These are phyloP conservation scores for Colletes gigas DNA, from an alignment of 1,140 invertebrate species.

Conservation along the genomic window DNA sequence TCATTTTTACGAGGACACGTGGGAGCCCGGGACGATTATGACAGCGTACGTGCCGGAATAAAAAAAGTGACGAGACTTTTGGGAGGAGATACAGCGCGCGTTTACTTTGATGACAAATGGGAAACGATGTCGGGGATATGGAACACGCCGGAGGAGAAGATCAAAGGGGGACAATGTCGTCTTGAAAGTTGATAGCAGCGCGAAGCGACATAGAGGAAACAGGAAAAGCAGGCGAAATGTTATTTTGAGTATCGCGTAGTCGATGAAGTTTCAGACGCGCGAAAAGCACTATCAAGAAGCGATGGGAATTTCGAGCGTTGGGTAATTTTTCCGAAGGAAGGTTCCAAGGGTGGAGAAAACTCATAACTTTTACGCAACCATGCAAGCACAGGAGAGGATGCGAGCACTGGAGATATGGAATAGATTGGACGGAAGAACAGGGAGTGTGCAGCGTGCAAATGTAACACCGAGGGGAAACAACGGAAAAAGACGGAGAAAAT, in stretches of 20 bases:
- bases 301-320: neutral
- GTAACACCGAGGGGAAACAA: constrained; percentile 21
- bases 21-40: too few species aligned
- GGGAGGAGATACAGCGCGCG: too few species aligned
- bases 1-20: neutral
- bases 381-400: constrained; percentile 6
- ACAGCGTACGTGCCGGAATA: too few species aligned
- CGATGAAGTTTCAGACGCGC: neutral
- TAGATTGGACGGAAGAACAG: constrained; percentile 10
- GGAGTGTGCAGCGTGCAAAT: constrained; percentile 2
- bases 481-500: neutral
- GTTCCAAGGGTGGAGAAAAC: neutral
- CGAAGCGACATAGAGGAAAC: neutral
- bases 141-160: neutral
- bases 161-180: neutral
- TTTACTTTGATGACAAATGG: constrained; percentile 1
- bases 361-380: constrained; percentile 9
- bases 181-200: neutral
- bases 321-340: constrained; percentile 5
- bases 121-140: neutral
- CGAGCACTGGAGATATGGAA: constrained; percentile 12
- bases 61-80: too few species aligned
- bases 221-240: neutral
- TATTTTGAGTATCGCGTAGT: neutral
- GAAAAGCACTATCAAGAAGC: neutral